Conservation (phyloP, 2,113 vertebrate genomes). For the Plecturocebus donacophilus region DNA sequence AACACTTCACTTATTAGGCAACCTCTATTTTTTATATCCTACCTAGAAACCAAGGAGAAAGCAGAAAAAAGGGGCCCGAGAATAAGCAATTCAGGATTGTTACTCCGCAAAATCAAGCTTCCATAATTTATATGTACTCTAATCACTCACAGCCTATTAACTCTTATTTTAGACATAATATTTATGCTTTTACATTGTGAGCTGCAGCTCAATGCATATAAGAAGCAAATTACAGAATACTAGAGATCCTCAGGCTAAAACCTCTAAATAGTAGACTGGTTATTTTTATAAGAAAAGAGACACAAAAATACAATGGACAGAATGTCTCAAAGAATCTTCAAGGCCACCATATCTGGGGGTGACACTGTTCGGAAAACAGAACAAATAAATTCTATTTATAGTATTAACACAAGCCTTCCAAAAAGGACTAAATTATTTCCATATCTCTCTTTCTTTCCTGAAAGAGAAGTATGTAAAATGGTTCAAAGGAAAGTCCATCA, state of each 20-base stretch:
- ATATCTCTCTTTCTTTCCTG: not conserved
- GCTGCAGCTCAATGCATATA: constrained; percentile 9
- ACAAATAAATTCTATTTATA: constrained; percentile 14
- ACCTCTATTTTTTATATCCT: not conserved
- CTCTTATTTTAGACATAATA: constrained; percentile 44
- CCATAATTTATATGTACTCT: not conserved
- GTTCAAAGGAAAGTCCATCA: not conserved
- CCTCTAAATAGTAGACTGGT: not conserved
- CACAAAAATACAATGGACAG: not conserved
- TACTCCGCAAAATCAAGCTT: not conserved
- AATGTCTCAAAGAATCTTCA: not conserved
- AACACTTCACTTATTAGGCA: not conserved
- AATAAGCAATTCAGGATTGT: not conserved
- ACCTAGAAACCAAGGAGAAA: not conserved
- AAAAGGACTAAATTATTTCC: not conserved
- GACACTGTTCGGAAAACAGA: constrained; percentile 19
- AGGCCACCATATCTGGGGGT: not conserved
- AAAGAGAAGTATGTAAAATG: not conserved
- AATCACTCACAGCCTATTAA: constrained; percentile 2
- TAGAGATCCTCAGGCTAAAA: not conserved
- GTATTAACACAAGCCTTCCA: not conserved
- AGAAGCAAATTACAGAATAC: not conserved
- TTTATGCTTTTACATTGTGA: constrained; percentile 37
- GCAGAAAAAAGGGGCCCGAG: not conserved
- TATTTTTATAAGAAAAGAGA: not conserved